Conservation (phyloP, 2,113 vertebrate genomes). For the Hemichromis elongatus region DNA sequence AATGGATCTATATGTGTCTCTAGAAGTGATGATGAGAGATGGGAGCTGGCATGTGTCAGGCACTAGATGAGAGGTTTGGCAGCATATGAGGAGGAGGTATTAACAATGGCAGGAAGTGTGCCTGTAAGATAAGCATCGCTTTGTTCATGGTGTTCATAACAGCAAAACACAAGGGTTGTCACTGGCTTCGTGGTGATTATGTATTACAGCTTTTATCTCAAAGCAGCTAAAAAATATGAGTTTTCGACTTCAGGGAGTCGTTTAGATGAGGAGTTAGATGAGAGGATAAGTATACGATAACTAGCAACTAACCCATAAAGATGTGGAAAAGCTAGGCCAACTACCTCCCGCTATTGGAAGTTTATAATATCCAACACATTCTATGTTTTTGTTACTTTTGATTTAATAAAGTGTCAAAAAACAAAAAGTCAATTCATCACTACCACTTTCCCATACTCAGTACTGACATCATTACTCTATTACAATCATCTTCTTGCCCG, state of each 20-base stretch:
- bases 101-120: neutral
- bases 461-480: neutral
- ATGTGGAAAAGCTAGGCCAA: neutral
- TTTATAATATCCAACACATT: neutral
- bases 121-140: neutral
- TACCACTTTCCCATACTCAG: neutral
- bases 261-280: neutral
- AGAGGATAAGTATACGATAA: neutral
- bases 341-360: neutral
- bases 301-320: neutral
- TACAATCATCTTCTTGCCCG: neutral
- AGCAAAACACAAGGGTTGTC: neutral
- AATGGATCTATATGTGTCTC: conserved; percentile 25
- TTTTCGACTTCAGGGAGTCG: neutral
- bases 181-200: neutral
- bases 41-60: conserved; percentile 38
- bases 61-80: conserved; percentile 6
- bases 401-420: neutral
- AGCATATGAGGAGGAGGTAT: neutral
- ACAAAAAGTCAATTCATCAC: neutral
- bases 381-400: neutral
- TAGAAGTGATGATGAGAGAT: conserved; percentile 38
- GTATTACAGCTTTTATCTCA: neutral
- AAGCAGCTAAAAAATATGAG: neutral
- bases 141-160: neutral